A percentile compares a stretch with the other conserved stretches of the same genome.
phyloP scores from a whole-genome alignment of 2,113 vertebrate genomes.

The Leptosomus discolor region DNA sequence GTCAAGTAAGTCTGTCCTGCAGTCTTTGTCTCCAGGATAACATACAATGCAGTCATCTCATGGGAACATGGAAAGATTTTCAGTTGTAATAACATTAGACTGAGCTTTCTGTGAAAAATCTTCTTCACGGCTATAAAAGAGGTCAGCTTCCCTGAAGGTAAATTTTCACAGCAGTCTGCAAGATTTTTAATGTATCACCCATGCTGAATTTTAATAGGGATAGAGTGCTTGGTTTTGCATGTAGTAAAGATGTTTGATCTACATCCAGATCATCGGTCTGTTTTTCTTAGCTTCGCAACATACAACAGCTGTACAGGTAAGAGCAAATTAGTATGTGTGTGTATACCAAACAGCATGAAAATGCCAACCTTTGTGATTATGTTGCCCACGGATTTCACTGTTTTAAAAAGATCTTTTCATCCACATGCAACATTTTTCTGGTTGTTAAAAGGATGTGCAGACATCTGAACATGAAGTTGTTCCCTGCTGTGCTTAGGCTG shows the following conservation, averaged over 20 bases:
- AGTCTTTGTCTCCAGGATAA: not conserved
- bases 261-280: not conserved
- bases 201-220: not conserved
- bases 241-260: not conserved
- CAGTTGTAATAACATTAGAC: not conserved
- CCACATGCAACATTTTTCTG: not conserved
- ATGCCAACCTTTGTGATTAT: not conserved
- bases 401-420: not conserved
- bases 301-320: not conserved
- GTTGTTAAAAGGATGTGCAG: not conserved
- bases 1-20: not conserved
- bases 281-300: not conserved
- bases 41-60: not conserved
- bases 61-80: not conserved
- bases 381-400: not conserved
- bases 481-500: not conserved
- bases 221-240: not conserved
- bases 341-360: not conserved
- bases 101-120: not conserved
- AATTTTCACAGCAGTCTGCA: not conserved
- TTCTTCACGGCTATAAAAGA: not conserved
- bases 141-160: not conserved
- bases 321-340: not conserved
- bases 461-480: not conserved
- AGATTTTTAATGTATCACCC: not conserved